phyloP scores from a whole-genome alignment of 2,888 invertebrate species.

The Parnassius mnemosyne region DNA sequence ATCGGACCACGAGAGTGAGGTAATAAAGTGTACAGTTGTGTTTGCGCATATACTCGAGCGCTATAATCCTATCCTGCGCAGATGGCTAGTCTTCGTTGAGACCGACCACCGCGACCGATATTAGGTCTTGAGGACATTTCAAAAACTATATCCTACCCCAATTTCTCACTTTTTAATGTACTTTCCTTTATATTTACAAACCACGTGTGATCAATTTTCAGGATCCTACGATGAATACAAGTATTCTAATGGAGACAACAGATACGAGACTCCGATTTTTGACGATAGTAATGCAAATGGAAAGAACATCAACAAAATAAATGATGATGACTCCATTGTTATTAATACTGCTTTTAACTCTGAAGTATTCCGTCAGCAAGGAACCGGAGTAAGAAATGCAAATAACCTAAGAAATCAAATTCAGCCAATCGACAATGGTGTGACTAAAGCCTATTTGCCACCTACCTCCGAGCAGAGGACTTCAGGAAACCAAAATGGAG shows the following conservation, averaged over 20 bases:
- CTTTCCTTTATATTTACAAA: no score
- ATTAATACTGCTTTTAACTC: slow-evolving; percentile 48
- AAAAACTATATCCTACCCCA: no score
- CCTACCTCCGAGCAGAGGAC: background rate
- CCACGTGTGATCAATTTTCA: slow-evolving; percentile 31
- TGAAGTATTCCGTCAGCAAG: slow-evolving; percentile 16
- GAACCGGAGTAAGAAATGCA: background rate
- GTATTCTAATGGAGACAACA: slow-evolving; percentile 40
- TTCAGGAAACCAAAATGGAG: background rate
- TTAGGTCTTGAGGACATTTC: no score
- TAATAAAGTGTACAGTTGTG: no score
- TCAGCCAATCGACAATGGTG: background rate
- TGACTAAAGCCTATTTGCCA: slow-evolving; percentile 18
- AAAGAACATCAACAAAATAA: slow-evolving; percentile 35
- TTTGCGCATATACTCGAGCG: no score
- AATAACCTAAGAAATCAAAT: background rate
- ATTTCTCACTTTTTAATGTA: no score
- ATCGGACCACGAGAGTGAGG: no score
- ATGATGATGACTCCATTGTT: slow-evolving; percentile 50
- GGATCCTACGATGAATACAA: slow-evolving; percentile 65
- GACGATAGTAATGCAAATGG: slow-evolving; percentile 25
- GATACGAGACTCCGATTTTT: slow-evolving; percentile 19
- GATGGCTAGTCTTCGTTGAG: no score
- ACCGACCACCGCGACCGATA: no score
- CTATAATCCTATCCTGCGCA: no score